phyloP scores from a whole-genome alignment of 2,113 vertebrate genomes.

The Gavia stellata region DNA sequence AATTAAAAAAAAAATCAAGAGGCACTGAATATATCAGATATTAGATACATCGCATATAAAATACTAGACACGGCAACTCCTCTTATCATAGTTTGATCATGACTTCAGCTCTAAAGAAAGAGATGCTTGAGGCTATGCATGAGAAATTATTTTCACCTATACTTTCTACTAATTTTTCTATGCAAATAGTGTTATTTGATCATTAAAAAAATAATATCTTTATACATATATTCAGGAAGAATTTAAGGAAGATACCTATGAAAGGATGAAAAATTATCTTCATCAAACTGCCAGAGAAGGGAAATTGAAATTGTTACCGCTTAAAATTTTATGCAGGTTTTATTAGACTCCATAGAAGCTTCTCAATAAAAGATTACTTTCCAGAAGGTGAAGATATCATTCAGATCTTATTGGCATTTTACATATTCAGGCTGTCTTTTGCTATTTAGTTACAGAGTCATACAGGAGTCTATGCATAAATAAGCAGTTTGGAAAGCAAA shows the following conservation, averaged over 20 bases:
- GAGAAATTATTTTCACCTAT: not conserved
- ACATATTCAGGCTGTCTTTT: not conserved
- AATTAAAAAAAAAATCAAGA: not conserved
- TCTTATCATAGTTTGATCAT: not conserved
- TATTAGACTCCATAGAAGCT: not conserved
- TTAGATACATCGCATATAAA: not conserved
- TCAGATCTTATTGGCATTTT: slow-evolving; percentile 1
- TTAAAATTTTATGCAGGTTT: slow-evolving; percentile 55
- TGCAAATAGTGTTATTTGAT: not conserved
- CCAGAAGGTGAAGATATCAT: not conserved
- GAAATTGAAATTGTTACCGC: not conserved
- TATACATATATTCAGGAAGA: not conserved
- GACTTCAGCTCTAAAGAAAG: not conserved
- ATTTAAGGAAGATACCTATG: not conserved
- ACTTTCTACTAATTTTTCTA: not conserved
- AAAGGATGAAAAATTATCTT: slow-evolving; percentile 1
- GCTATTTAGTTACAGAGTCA: not conserved
- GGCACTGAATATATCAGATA: not conserved
- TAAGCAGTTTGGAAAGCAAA: not conserved
- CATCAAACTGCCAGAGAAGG: not conserved
- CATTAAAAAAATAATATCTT: not conserved
- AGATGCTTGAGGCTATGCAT: not conserved
- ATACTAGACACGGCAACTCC: not conserved
- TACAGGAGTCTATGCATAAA: not conserved
- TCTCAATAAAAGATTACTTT: slow-evolving; percentile 31